Conservation (phyloP, 2,888 invertebrate genomes). For the Athetis lepigone region DNA sequence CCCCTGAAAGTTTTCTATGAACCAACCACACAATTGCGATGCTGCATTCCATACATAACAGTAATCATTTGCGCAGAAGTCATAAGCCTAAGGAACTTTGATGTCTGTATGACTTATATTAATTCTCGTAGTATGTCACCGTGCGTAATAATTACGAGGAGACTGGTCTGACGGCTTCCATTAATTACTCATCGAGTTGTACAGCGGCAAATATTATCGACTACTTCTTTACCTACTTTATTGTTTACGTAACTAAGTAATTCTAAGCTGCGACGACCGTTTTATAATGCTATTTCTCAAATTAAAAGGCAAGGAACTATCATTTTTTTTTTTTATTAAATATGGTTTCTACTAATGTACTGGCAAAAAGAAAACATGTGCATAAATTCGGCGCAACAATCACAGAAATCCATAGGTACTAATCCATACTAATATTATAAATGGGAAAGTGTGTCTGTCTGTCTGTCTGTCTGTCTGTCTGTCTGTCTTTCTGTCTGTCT, state of each 20-base stretch:
- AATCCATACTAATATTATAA: too few relatives aligned
- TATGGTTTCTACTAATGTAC: too few relatives aligned
- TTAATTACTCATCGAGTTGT: constrained; percentile 42
- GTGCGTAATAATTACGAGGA: constrained; percentile 39
- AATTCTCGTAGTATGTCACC: constrained; percentile 24
- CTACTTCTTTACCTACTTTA: constrained; percentile 1
- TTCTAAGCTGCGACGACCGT: constrained; percentile 1
- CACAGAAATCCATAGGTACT: too few relatives aligned
- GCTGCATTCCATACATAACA: constrained; percentile 3
- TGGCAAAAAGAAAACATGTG: too few relatives aligned
- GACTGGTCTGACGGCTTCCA: constrained; percentile 24
- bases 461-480: too few relatives aligned
- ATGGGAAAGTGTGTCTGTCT: too few relatives aligned
- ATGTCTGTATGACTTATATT: constrained; percentile 15
- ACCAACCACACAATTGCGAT: neutral
- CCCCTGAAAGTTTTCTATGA: neutral
- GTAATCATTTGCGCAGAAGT: neutral
- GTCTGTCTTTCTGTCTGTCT: too few relatives aligned
- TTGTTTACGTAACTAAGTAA: neutral
- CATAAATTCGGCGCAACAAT: too few relatives aligned
- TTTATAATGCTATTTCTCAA: neutral
- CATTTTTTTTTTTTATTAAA: too few relatives aligned
- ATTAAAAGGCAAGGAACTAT: neutral
- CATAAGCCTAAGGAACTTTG: constrained; percentile 17
- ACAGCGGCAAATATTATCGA: neutral